phyloP scores from a whole-genome alignment of 2,888 invertebrate species.

The Cylloceria caligata region DNA sequence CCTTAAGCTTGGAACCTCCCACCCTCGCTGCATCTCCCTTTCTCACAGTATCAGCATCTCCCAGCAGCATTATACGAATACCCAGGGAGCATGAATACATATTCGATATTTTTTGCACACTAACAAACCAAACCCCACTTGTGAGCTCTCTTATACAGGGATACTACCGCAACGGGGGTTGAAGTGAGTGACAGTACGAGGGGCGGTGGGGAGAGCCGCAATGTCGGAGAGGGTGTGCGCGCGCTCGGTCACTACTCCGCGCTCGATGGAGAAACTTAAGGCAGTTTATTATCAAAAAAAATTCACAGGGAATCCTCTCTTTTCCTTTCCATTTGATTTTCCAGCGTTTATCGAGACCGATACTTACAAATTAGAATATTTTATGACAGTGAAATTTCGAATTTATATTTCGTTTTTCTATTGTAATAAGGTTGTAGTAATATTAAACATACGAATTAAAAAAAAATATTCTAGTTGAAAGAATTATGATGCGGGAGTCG shows the following conservation, averaged over 20 bases:
- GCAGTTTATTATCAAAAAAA: constrained; percentile 33
- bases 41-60: constrained; percentile 51
- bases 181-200: constrained; percentile 61
- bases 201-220: constrained; percentile 63
- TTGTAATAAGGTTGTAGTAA: background rate
- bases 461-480: no score
- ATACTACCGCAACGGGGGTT: constrained; percentile 58
- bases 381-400: background rate
- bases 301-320: background rate
- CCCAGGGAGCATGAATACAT: constrained; percentile 13
- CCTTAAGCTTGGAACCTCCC: constrained; percentile 46
- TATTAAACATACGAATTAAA: no score
- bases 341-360: background rate
- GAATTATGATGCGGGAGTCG: no score
- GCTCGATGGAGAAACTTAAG: constrained; percentile 50
- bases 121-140: constrained; percentile 69
- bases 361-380: background rate
- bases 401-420: background rate
- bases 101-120: constrained; percentile 36
- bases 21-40: constrained; percentile 22
- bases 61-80: constrained; percentile 21
- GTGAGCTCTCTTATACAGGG: constrained; percentile 48
- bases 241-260: constrained; percentile 35
- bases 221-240: constrained; percentile 59
- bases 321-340: background rate